These are phyloP conservation scores for Echinops telfairi DNA, from an alignment of 2,113 vertebrate species.

Conservation along the genomic window DNA sequence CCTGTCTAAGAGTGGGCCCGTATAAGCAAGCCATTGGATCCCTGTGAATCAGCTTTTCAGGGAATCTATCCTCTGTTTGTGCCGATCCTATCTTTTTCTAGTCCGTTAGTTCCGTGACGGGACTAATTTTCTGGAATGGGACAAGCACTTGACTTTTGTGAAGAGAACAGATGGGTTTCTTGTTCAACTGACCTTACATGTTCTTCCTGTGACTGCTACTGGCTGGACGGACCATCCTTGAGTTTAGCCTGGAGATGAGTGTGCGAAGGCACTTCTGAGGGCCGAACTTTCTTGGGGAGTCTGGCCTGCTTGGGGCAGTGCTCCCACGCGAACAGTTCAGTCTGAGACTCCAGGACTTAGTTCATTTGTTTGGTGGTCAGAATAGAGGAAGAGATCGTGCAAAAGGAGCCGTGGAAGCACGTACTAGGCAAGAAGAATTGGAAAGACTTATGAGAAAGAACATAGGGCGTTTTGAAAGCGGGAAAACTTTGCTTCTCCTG, in stretches of 20 bases:
- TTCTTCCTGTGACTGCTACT: neutral
- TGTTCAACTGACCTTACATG: neutral
- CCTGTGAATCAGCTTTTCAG: constrained; percentile 73
- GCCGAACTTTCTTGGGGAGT: neutral
- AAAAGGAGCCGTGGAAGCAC: neutral
- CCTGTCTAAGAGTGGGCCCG: constrained; percentile 69
- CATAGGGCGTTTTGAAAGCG: neutral
- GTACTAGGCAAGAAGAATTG: constrained; percentile 15
- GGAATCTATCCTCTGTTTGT: constrained; percentile 36
- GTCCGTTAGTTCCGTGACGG: constrained; percentile 37
- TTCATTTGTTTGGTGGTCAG: neutral
- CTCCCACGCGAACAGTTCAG: neutral
- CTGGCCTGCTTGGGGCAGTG: constrained; percentile 22
- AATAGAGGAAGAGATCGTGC: neutral
- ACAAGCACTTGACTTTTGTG: constrained; percentile 53
- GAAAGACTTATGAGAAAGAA: neutral
- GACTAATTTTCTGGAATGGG: constrained; percentile 44
- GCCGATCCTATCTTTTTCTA: neutral
- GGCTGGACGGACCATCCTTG: neutral
- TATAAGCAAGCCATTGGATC: constrained; percentile 20
- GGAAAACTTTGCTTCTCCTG: neutral
- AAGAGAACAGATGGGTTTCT: constrained; percentile 11
- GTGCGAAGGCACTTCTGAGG: neutral
- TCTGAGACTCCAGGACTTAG: constrained; percentile 31
- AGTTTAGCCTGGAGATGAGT: neutral